Percentiles rank a stretch among this genome's conserved stretches.
phyloP scores from a whole-genome alignment of 2,113 vertebrate species.

The Eudorcas thomsonii region DNA sequence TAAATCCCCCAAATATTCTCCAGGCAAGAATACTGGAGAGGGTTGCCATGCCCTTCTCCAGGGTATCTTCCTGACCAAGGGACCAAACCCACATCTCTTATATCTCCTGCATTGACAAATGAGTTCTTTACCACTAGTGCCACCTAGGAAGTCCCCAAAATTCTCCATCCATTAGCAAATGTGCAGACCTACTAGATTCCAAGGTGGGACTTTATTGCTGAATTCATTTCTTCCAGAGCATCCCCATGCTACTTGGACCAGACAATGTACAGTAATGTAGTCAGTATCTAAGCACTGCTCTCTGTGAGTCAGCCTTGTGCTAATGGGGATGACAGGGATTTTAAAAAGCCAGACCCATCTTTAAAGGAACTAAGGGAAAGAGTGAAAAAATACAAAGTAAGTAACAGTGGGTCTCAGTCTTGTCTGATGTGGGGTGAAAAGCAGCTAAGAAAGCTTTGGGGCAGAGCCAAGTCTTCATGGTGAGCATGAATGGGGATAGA shows the following conservation, averaged over 20 bases:
- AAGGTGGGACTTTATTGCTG: neutral
- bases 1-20: neutral
- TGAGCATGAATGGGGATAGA: neutral
- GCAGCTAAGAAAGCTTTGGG: neutral
- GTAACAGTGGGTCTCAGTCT: neutral
- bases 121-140: neutral
- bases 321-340: neutral
- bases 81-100: neutral
- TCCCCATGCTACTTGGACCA: neutral
- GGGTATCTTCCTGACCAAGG: neutral
- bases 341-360: fast-evolving
- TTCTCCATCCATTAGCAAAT: neutral
- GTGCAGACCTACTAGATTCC: neutral
- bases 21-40: neutral
- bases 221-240: neutral
- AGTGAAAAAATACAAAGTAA: neutral
- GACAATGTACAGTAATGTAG: neutral
- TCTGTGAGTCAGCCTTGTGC: neutral
- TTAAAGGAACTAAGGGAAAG: neutral
- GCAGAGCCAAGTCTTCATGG: neutral
- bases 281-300: neutral
- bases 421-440: neutral
- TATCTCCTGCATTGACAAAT: neutral
- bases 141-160: neutral
- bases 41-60: neutral